These are phyloP conservation scores for Lepidotrigona ventralis DNA, from an alignment of 1,140 invertebrate genomes.

Conservation along the genomic window DNA sequence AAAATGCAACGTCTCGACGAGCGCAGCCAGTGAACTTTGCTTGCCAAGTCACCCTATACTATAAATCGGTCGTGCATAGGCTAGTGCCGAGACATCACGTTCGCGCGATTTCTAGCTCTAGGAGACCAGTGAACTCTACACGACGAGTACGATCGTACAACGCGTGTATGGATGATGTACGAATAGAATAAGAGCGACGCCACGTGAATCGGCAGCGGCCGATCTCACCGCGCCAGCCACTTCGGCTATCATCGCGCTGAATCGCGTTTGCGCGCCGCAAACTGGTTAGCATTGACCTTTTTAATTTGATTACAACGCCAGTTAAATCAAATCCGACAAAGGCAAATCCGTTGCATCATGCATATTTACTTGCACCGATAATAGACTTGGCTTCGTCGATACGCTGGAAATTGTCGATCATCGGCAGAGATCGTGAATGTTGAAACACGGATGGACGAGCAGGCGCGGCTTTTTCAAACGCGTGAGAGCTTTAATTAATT, in stretches of 20 bases:
- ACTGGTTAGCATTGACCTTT: conserved; percentile 66
- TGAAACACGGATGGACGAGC: too few relatives aligned
- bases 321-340: conserved; percentile 21
- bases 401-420: too few relatives aligned
- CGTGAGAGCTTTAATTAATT: too few relatives aligned
- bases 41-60: conserved; percentile 13
- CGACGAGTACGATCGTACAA: neutral
- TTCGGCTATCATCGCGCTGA: neutral
- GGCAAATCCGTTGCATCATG: conserved; percentile 15
- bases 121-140: conserved; percentile 40
- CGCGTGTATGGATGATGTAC: neutral
- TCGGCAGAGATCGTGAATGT: too few relatives aligned
- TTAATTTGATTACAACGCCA: conserved; percentile 61
- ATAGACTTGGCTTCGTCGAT: too few relatives aligned
- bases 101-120: conserved; percentile 45
- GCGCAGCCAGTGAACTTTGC: neutral
- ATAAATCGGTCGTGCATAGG: neutral
- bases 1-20: neutral
- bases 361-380: too few relatives aligned
- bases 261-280: conserved; percentile 20
- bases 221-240: too few relatives aligned
- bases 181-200: neutral
- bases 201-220: neutral
- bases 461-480: too few relatives aligned
- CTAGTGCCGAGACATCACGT: conserved; percentile 29